phyloP scores from a whole-genome alignment of 2,888 invertebrate genomes.

The Acrocyrtus sp. region DNA sequence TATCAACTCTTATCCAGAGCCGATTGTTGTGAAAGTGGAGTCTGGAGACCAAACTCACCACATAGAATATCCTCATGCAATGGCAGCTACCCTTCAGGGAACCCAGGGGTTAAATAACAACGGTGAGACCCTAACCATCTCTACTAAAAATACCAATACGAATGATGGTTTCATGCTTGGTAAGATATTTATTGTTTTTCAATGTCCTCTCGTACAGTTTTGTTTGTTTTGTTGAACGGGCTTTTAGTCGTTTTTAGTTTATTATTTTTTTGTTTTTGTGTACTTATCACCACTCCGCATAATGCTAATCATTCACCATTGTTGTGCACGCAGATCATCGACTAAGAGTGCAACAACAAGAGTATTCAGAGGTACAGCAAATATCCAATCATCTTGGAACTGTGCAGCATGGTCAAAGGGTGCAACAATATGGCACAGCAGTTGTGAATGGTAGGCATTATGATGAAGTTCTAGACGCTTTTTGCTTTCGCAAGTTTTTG shows the following conservation, averaged over 20 bases:
- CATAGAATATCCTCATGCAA: conserved; percentile 49
- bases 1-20: conserved; percentile 51
- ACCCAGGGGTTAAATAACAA: conserved; percentile 52
- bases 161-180: conserved; percentile 58
- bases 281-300: conserved; percentile 34
- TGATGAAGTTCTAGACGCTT: conserved; percentile 46
- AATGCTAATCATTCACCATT: conserved; percentile 56
- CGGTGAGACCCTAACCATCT: conserved; percentile 55
- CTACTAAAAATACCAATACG: conserved; percentile 55
- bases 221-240: conserved; percentile 49
- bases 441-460: conserved; percentile 55
- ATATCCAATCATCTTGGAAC: conserved; percentile 53
- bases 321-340: conserved; percentile 53
- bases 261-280: conserved; percentile 23
- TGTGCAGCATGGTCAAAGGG: conserved; percentile 51
- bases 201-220: conserved; percentile 44
- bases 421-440: conserved; percentile 53
- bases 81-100: conserved; percentile 50
- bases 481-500: conserved; percentile 17
- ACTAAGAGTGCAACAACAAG: conserved; percentile 55
- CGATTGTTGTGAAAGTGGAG: conserved; percentile 53
- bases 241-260: conserved; percentile 38
- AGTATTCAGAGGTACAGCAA: conserved; percentile 51
- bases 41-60: conserved; percentile 49
- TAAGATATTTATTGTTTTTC: conserved; percentile 54